phyloP scores from a whole-genome alignment of 1,140 invertebrate species.

The Drosophila subpulchrella region DNA sequence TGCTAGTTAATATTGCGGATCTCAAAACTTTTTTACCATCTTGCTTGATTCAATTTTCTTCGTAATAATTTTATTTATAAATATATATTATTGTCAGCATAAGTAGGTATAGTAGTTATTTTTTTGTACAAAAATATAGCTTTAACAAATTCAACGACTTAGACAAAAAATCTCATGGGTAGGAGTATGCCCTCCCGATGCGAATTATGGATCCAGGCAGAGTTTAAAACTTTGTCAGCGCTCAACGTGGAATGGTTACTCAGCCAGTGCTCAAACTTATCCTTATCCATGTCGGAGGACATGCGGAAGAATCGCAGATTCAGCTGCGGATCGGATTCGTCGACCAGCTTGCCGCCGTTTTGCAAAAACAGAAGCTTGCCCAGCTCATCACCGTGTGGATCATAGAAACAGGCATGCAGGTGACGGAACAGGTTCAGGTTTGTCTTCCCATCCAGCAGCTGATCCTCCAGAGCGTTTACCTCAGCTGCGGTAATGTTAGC shows the following conservation, averaged over 20 bases:
- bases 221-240: slow-evolving; percentile 13
- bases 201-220: slow-evolving; percentile 33
- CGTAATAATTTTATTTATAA: too few species aligned
- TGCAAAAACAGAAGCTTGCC: slow-evolving; percentile 48
- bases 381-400: slow-evolving; percentile 31
- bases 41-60: too few species aligned
- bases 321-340: neutral
- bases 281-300: neutral
- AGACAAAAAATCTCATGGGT: neutral
- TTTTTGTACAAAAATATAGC: neutral
- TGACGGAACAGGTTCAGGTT: slow-evolving; percentile 32
- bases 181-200: slow-evolving; percentile 14
- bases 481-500: neutral
- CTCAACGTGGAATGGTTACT: neutral
- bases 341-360: slow-evolving; percentile 43
- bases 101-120: neutral
- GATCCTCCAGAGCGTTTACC: slow-evolving; percentile 25
- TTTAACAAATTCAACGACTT: neutral
- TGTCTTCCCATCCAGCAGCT: slow-evolving; percentile 13
- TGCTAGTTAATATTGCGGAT: too few species aligned
- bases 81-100: too few species aligned
- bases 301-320: slow-evolving; percentile 26
- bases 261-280: slow-evolving; percentile 5
- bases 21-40: too few species aligned
- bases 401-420: slow-evolving; percentile 38